phyloP scores from a whole-genome alignment of 2,113 vertebrate genomes.

The Todiramphus saurophagus region DNA sequence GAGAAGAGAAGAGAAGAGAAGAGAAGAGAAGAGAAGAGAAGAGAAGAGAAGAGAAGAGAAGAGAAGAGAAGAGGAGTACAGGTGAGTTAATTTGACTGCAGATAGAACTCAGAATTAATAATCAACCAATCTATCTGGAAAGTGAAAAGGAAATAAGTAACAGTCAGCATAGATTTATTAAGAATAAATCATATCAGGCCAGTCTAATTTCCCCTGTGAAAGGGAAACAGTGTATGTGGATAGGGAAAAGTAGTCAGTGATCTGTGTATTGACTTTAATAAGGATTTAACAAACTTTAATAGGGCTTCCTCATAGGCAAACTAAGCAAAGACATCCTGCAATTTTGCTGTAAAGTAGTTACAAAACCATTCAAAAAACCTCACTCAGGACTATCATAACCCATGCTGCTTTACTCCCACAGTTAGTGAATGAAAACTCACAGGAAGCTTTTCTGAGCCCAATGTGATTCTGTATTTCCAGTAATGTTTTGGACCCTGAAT shows the following conservation, averaged over 20 bases:
- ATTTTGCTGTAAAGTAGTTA: not conserved
- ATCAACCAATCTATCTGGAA: not conserved
- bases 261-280: not conserved
- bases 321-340: not conserved
- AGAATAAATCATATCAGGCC: constrained; percentile 7
- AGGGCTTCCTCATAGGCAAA: not conserved
- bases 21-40: no score
- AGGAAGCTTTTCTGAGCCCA: not conserved
- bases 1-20: no score
- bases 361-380: not conserved
- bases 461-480: not conserved
- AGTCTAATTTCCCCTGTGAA: not conserved
- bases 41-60: not conserved
- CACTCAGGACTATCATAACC: not conserved
- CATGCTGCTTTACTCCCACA: not conserved
- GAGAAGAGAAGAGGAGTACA: not conserved
- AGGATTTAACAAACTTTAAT: not conserved
- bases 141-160: not conserved
- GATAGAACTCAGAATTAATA: not conserved
- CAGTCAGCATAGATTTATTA: not conserved
- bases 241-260: not conserved
- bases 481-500: not conserved
- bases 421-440: not conserved
- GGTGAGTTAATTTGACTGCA: not conserved
- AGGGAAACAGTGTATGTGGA: not conserved